Conservation (phyloP, 2,888 invertebrate species). For the Phyllotreta striolata region DNA sequence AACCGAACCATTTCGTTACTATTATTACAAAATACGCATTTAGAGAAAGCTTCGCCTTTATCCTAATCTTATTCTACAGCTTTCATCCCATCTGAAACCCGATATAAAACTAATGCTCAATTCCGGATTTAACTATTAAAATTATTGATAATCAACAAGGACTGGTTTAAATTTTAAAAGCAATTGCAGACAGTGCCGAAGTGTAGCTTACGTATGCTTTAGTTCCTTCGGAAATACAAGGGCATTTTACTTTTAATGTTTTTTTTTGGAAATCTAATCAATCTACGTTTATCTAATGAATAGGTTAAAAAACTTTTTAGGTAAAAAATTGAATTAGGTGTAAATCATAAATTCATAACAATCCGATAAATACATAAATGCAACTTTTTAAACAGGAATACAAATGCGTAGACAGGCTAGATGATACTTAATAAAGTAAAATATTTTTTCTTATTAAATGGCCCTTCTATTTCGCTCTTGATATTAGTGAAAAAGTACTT, state of each 20-base stretch:
- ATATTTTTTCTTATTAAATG: slow-evolving; percentile 18
- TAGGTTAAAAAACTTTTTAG: neutral
- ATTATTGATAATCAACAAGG: slow-evolving; percentile 41
- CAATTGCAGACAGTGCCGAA: slow-evolving; percentile 23
- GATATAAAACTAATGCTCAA: slow-evolving; percentile 46
- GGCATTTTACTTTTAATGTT: neutral
- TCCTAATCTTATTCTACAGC: slow-evolving; percentile 59
- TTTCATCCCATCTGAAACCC: slow-evolving; percentile 60
- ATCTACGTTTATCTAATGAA: neutral
- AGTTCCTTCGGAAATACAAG: slow-evolving; percentile 8
- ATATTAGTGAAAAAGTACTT: slow-evolving; percentile 16
- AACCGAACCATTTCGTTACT: slow-evolving; percentile 42
- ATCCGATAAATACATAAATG: no score
- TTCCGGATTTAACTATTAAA: slow-evolving; percentile 43
- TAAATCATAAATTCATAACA: neutral
- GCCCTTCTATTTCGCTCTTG: neutral
- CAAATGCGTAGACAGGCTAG: no score
- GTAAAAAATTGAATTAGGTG: neutral
- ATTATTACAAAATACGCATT: slow-evolving; percentile 46
- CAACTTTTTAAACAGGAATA: no score
- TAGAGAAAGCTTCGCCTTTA: slow-evolving; percentile 58
- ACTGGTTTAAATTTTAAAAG: slow-evolving; percentile 37
- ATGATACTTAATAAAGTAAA: no score
- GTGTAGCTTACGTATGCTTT: neutral
- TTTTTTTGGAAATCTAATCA: no score